Evolutionary conservation across 2,113 vertebrate genomes (phyloP), one percentile per base, ranked within the genome.

Genomic region (Malurus melanocephalus): DNA sequence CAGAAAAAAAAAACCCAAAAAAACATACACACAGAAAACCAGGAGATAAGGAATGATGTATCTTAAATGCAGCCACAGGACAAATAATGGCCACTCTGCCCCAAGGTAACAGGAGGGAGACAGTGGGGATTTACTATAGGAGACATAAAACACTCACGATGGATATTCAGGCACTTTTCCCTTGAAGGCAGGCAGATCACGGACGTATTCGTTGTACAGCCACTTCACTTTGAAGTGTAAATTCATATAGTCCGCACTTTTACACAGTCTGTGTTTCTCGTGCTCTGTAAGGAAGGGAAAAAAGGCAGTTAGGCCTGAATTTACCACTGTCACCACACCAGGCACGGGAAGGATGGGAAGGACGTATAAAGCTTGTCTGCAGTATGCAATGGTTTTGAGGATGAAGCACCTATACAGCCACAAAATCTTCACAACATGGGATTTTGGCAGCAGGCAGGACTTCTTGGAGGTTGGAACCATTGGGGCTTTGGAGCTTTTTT

Each of bases 181-280:
- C 92, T 98, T 98, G 88, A 98, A 97, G 95, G 95, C 97, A 22
- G 98, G 98, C 91, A 99, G 98, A 88, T 99, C 98, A 87, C 95
- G 98, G 38, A 99, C 97, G 1, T 99, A 99, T 88, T 99, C 99
- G 6, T 99, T 99, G 97, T 98, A 97, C 24, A 99, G 98, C 99
- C 99, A 99, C 95, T 99, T 99, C 91, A 99, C 99, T 95, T 99
- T 99, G 96, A 99, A 99, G 96, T 99, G 99, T 86, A 99, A 97
- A 95, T 99, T 99, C 99, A 99, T 99, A 97, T 99, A 99, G 97
- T 99, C 99, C 0, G 99, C 99, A n/a, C 99, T 99, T 95, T 98
- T 99, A 95, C 99, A 99, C 80, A 99, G 97, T 7, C 97, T 94
- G 91, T 98, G 98, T 90, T 99, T 99, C 95, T 99, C 99, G 14